Conservation (phyloP, 2,888 invertebrate species). For the Pogonocherus hispidulus region DNA sequence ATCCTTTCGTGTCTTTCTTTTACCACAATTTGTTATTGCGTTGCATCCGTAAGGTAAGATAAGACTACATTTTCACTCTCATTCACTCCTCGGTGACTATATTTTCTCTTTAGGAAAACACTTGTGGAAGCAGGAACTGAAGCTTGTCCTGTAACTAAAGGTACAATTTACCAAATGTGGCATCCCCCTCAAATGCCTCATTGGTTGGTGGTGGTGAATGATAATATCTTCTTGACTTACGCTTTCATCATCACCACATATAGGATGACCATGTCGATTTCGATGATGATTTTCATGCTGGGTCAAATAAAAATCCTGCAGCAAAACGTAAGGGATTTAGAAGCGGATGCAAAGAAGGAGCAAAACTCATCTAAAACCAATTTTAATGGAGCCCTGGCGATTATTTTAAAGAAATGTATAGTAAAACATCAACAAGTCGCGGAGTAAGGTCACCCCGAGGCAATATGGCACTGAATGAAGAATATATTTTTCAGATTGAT, state of each 20-base stretch:
- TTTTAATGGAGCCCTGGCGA: not conserved
- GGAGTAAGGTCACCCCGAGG: too few species aligned
- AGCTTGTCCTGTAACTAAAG: slow-evolving; percentile 28
- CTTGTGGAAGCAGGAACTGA: slow-evolving; percentile 7
- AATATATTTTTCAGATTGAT: too few species aligned
- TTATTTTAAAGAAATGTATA: not conserved
- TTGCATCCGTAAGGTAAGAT: too few species aligned
- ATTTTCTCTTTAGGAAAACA: slow-evolving; percentile 12
- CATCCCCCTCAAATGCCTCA: slow-evolving; percentile 14
- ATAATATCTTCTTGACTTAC: slow-evolving; percentile 20
- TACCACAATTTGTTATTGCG: too few species aligned
- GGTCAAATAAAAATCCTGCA: slow-evolving; percentile 35
- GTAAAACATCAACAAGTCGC: too few species aligned
- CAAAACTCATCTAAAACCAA: not conserved
- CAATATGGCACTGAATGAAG: too few species aligned
- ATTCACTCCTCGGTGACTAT: too few species aligned
- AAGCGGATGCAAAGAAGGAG: slow-evolving; percentile 1
- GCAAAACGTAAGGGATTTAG: slow-evolving; percentile 6
- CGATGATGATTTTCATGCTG: slow-evolving; percentile 20
- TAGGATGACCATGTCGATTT: slow-evolving; percentile 26
- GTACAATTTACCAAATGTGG: slow-evolving; percentile 36
- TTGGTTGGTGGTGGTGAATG: slow-evolving; percentile 32
- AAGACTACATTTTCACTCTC: too few species aligned
- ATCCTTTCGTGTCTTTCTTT: too few species aligned
- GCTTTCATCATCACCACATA: slow-evolving; percentile 27